Evolutionary conservation across 2,888 invertebrate genomes (phyloP).

Genomic region (Xiphydria camelus): DNA sequence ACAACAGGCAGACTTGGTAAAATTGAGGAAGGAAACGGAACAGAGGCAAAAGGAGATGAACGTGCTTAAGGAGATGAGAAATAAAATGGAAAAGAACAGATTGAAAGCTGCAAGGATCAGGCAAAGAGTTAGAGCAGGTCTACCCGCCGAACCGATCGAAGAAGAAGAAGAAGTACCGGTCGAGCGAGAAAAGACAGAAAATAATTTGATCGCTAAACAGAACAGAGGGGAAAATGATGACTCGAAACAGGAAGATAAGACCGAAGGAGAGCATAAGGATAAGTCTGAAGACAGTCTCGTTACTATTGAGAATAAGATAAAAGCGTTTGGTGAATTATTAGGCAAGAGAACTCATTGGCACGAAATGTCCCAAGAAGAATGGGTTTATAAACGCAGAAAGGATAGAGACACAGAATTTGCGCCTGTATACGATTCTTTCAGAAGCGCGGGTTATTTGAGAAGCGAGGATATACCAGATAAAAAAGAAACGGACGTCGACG

Average conservation of each 20-base stretch:
- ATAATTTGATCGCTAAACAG: constrained; percentile 19
- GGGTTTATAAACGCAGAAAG: constrained; percentile 73
- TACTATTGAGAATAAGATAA: constrained; percentile 48
- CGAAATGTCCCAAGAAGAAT: constrained; percentile 76
- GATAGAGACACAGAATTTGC: constrained; percentile 80
- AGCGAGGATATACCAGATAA: background rate
- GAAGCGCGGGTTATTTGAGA: constrained; percentile 29
- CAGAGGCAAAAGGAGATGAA: constrained; percentile 69
- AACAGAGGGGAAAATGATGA: constrained; percentile 18
- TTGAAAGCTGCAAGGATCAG: constrained; percentile 74
- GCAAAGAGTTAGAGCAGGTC: constrained; percentile 72
- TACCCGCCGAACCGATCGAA: constrained; percentile 63
- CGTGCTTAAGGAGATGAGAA: constrained; percentile 64
- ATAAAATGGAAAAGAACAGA: constrained; percentile 70
- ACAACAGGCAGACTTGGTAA: constrained; percentile 79
- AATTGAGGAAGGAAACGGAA: constrained; percentile 72
- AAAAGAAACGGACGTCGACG: constrained; percentile 7
- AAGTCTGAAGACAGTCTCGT: constrained; percentile 36
- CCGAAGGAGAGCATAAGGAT: constrained; percentile 21
- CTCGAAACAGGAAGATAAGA: constrained; percentile 19
- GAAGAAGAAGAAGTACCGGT: constrained; percentile 35
- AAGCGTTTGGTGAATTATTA: constrained; percentile 46
- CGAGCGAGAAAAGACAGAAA: constrained; percentile 21
- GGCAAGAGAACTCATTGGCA: constrained; percentile 61
- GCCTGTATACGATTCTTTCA: constrained; percentile 59